Conservation (phyloP, 2,797 vertebrate species). For the Spea hammondii region DNA sequence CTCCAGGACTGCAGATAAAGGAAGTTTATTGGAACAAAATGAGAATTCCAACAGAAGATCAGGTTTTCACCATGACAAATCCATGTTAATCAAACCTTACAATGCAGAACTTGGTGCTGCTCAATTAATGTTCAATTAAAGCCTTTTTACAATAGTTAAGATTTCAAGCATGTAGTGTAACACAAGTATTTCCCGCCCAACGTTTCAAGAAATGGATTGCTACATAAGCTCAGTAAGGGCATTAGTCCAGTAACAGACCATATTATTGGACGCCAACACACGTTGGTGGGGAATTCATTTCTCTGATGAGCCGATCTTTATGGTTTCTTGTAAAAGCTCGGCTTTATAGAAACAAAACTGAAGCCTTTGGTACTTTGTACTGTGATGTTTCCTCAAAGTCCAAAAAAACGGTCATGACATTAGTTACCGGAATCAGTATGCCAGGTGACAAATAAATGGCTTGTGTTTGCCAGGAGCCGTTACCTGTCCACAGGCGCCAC, state of each 20-base stretch:
- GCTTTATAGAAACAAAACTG: constrained; percentile 8
- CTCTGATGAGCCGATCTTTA: too few species aligned
- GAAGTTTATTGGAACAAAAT: too few species aligned
- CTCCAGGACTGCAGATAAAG: too few species aligned
- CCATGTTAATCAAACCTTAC: too few species aligned
- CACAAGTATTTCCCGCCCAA: neutral
- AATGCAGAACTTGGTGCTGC: too few species aligned
- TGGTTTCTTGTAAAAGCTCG: neutral
- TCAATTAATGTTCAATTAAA: too few species aligned
- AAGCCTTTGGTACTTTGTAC: neutral
- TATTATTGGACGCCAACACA: too few species aligned
- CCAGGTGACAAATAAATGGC: neutral
- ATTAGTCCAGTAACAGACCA: too few species aligned
- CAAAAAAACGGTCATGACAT: neutral
- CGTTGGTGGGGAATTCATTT: neutral
- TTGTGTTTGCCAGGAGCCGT: constrained; percentile 10
- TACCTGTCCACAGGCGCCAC: constrained; percentile 3
- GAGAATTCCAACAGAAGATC: too few species aligned
- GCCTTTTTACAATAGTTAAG: too few species aligned
- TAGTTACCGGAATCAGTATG: neutral
- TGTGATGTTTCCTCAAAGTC: neutral
- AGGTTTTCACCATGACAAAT: too few species aligned
- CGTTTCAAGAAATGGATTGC: neutral
- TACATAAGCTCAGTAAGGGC: neutral
- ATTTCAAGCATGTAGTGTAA: too few species aligned